Conservation (phyloP, 2,888 invertebrate genomes). For the Acleris laterana region DNA sequence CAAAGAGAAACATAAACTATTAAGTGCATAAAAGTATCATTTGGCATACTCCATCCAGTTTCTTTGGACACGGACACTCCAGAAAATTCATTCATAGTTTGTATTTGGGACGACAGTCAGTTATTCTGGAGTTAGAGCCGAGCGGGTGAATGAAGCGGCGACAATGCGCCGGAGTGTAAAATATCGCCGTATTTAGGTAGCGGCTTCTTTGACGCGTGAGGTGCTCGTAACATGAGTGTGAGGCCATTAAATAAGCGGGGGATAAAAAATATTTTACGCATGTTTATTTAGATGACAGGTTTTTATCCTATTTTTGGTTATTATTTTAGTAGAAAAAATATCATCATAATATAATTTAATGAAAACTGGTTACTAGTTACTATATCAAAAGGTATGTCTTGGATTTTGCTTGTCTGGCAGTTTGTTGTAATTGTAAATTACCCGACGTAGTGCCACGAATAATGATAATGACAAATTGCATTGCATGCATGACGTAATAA, state of each 20-base stretch:
- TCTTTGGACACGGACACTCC: conserved; percentile 45
- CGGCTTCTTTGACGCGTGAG: conserved; percentile 69
- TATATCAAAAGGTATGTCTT: no score
- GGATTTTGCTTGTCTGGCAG: no score
- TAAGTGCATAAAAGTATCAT: conserved; percentile 24
- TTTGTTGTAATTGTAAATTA: no score
- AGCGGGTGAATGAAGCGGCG: conserved; percentile 41
- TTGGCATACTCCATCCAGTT: conserved; percentile 36
- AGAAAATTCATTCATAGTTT: conserved; percentile 46
- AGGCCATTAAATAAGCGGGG: conserved; percentile 41
- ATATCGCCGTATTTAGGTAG: conserved; percentile 66
- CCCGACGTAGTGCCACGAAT: no score
- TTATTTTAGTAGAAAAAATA: no score
- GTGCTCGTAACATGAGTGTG: conserved; percentile 42
- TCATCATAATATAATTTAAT: no score
- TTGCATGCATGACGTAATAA: no score
- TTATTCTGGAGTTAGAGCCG: conserved; percentile 38
- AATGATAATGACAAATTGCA: no score
- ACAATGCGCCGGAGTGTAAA: conserved; percentile 56
- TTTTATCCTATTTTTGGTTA: no score
- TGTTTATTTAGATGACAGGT: no score
- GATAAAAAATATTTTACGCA: no score
- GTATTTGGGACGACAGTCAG: conserved; percentile 35
- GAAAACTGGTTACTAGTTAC: no score
- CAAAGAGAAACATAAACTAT: conserved; percentile 5